Percentiles rank a stretch among this genome's conserved stretches.
Evolutionary conservation across 2,888 invertebrate genomes (phyloP).

Genomic region (Orthosia cruda): DNA sequence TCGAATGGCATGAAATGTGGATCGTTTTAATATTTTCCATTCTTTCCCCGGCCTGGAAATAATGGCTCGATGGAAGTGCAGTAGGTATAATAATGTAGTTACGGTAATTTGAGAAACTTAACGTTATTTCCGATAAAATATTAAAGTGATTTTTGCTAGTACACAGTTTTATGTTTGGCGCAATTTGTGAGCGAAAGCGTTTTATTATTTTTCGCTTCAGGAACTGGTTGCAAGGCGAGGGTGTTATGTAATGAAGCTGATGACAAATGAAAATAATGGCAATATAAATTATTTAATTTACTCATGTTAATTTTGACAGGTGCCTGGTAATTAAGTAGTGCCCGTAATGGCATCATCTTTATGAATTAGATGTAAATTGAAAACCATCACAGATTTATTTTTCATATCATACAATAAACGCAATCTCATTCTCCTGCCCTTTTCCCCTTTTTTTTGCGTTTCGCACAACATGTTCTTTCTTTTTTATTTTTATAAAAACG

Average conservation of each 20-base stretch:
- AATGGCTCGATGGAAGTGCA: constrained; percentile 46
- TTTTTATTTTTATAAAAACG: no score
- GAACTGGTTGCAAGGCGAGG: background rate
- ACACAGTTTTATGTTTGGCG: constrained; percentile 55
- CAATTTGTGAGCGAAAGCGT: constrained; percentile 25
- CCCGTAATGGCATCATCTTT: no score
- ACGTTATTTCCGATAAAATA: constrained; percentile 74
- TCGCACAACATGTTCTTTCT: no score
- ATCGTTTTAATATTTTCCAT: constrained; percentile 43
- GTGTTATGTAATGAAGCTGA: background rate
- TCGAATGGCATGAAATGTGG: constrained; percentile 33
- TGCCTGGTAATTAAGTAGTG: no score
- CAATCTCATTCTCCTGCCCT: no score
- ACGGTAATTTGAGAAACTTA: constrained; percentile 68
- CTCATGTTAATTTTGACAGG: no score
- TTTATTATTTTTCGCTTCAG: background rate
- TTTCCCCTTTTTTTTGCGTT: no score
- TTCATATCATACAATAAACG: no score
- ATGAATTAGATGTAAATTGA: no score
- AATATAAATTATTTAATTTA: no score
- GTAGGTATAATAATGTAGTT: constrained; percentile 61
- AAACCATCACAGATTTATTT: no score
- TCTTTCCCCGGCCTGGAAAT: constrained; percentile 46
- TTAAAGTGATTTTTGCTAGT: constrained; percentile 75
- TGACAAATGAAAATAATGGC: no score